phyloP scores from a whole-genome alignment of 2,797 vertebrate genomes.

The Jordanella pulchra region DNA sequence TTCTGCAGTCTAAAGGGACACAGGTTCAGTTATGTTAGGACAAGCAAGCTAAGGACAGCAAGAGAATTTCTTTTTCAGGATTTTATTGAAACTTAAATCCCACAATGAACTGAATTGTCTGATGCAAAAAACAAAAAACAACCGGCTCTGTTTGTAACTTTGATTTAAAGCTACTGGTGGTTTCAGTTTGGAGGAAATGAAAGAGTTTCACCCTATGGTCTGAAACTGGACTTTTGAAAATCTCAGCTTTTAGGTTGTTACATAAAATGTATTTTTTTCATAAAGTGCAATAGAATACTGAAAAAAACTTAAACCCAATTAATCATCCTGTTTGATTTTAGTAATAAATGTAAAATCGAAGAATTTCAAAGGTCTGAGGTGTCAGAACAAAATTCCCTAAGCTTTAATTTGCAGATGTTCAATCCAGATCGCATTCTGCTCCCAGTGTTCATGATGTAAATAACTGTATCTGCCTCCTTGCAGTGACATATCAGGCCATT shows the following conservation, averaged over 20 bases:
- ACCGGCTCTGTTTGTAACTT: no score
- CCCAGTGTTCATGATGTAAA: neutral
- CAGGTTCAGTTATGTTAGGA: slow-evolving; percentile 12
- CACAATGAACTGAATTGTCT: no score
- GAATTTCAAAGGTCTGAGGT: neutral
- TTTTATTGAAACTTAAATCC: no score
- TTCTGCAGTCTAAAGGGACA: slow-evolving; percentile 88
- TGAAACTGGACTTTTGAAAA: no score
- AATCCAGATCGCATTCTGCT: neutral
- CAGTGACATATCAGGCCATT: neutral
- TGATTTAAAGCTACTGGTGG: no score
- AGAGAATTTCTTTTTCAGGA: neutral
- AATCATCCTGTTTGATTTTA: neutral
- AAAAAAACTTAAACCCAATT: neutral
- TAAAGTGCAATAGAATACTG: neutral
- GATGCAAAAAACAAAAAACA: no score
- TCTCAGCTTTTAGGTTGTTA: neutral
- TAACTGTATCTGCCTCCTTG: neutral
- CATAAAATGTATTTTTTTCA: neutral
- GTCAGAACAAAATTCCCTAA: neutral
- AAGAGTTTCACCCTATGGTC: neutral
- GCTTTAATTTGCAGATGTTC: neutral
- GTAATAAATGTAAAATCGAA: neutral
- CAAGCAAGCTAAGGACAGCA: neutral
- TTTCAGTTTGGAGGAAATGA: no score